Evolutionary conservation across 2,113 vertebrate genomes (phyloP).

Genomic region (Etheostoma spectabile): DNA sequence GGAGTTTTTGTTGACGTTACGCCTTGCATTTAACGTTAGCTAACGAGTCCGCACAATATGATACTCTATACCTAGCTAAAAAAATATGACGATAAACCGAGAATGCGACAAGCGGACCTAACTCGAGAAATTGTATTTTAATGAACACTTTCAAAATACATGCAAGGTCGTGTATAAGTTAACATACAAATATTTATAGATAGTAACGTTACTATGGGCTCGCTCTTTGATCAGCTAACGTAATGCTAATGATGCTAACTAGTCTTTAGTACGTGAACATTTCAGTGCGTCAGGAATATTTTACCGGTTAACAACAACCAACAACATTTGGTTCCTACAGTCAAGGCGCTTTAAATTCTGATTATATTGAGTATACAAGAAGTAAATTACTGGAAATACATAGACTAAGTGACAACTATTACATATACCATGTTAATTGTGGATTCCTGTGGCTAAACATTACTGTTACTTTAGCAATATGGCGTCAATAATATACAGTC

Average conservation of each 20-base stretch:
- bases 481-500: too few species aligned
- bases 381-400: neutral
- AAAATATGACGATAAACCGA: neutral
- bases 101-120: neutral
- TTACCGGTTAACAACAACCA: slow-evolving; percentile 49
- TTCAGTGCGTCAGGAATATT: neutral
- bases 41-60: neutral
- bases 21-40: slow-evolving; percentile 9
- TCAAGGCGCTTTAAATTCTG: neutral
- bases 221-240: slow-evolving; percentile 29
- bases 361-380: fast-evolving
- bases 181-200: neutral
- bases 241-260: slow-evolving; percentile 56
- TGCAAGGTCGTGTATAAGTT: neutral
- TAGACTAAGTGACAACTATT: neutral
- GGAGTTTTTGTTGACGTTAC: neutral
- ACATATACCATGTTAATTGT: neutral
- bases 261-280: neutral
- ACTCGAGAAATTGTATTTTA: neutral
- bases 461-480: neutral
- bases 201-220: neutral
- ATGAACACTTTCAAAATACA: slow-evolving; percentile 9
- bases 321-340: slow-evolving; percentile 28
- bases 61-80: neutral
- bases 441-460: neutral